Evolutionary conservation across 1,140 invertebrate genomes (phyloP), one percentile per base, ranked within the genome.

Genomic region (Scaptomyza hsui): DNA sequence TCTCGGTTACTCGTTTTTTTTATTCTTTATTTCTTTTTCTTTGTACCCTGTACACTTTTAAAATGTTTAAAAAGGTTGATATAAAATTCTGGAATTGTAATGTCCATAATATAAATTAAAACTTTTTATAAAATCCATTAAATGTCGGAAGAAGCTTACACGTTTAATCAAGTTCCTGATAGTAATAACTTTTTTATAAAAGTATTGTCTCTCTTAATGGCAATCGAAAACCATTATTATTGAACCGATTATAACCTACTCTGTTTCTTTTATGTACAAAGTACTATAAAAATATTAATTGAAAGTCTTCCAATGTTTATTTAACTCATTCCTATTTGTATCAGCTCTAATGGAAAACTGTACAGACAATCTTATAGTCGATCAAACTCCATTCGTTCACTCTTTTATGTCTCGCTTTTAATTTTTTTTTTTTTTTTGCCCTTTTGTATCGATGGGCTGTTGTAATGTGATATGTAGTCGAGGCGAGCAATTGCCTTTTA

Each of bases 401-500:
- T 19, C 0, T 6, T 19, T 35, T 0, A 10, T 35, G 12, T 51
- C 5, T 16, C 10, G n/a, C 29, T 5, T 37, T 12, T 53, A 24
- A 13, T 55, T 26, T 26, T n/a, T 12, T 53, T 32, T 16, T 55
- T 26, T 26, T n/a, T 55, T 42, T 24, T 61, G 15, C 16, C n/a
- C 24, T 16, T 13, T 60, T 39, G 13, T 52, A 32, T 9, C 24
- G n/a, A 37, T 65, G 29, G 55, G 35, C 48, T 32, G 29, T 15
- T 72, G 71, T 73, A 70, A 73, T 49, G 39, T 44, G 65, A 73
- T 73, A 29, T 29, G 5, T 29, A 73, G 24, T 35, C 57, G 7
- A 37, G 47, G 52, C 57, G n/a, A 69, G 21, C 51, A 73, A 68
- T 73, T 73, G 71, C 57, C 51, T 70, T 62, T 70, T 45, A 37